These are phyloP conservation scores for Bilobella aurantiaca DNA, from an alignment of 1,140 invertebrate species.

Conservation along the genomic window DNA sequence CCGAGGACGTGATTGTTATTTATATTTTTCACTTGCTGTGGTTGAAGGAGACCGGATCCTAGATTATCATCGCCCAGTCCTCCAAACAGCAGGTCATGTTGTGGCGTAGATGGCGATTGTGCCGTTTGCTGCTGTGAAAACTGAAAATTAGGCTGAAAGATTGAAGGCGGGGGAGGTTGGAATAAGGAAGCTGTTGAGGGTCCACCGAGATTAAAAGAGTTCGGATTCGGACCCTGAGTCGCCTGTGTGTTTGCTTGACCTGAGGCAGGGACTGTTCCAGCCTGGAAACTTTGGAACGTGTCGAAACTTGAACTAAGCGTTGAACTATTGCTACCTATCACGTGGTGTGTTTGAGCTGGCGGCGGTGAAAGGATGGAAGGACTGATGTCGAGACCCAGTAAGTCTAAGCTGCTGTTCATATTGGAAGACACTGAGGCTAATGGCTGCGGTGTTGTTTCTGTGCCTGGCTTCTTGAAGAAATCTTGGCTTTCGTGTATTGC, in stretches of 20 bases:
- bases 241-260: not conserved
- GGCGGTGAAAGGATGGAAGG: not conserved
- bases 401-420: not conserved
- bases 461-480: not conserved
- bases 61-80: not conserved
- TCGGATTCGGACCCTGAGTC: not conserved
- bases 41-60: not conserved
- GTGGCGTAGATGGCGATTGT: too few relatives aligned
- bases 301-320: slow-evolving; percentile 6
- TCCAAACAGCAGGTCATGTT: not conserved
- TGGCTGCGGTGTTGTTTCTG: too few relatives aligned
- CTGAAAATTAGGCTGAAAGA: not conserved
- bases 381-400: not conserved
- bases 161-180: not conserved
- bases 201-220: not conserved
- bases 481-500: not conserved
- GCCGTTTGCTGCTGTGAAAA: not conserved
- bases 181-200: not conserved
- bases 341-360: slow-evolving; percentile 2
- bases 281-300: not conserved
- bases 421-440: not conserved
- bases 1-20: slow-evolving; percentile 29
- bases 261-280: too few relatives aligned
- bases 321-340: slow-evolving; percentile 2
- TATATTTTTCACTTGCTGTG: slow-evolving; percentile 16